These are phyloP conservation scores for Naso thynnoides DNA, from an alignment of 2,797 vertebrate species.

Conservation along the genomic window DNA sequence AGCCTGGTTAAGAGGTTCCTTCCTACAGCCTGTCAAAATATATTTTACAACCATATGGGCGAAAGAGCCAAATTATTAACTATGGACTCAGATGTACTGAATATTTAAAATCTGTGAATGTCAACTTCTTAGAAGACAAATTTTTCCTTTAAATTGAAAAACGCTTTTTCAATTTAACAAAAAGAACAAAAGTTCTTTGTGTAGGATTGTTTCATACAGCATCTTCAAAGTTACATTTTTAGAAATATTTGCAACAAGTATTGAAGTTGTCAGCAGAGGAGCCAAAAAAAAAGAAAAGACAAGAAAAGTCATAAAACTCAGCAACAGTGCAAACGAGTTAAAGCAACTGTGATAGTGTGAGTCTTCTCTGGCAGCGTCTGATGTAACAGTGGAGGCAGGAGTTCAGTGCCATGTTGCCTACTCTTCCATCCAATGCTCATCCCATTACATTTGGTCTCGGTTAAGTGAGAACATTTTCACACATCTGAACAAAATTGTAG, in stretches of 20 bases:
- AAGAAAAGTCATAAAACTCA: not conserved
- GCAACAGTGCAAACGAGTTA: slow-evolving; percentile 27
- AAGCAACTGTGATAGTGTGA: slow-evolving; percentile 51
- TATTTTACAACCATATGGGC: not conserved
- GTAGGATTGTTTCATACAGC: slow-evolving; percentile 5
- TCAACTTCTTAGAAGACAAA: not conserved
- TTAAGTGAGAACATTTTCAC: slow-evolving; percentile 58
- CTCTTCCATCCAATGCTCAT: slow-evolving; percentile 26
- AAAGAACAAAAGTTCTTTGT: not conserved
- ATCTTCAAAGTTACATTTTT: not conserved
- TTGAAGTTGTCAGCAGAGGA: not conserved
- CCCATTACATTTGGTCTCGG: slow-evolving; percentile 34
- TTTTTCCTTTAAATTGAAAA: not conserved
- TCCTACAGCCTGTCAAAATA: not conserved
- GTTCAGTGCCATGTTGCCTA: slow-evolving; percentile 14
- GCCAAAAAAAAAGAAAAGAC: not conserved
- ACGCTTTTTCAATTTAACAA: too few relatives aligned
- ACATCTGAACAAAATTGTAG: slow-evolving; percentile 27
- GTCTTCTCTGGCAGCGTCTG: slow-evolving; percentile 31
- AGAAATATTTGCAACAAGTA: not conserved
- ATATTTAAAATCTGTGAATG: not conserved
- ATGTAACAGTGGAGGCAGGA: slow-evolving; percentile 39
- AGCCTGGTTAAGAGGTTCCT: not conserved
- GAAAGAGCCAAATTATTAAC: not conserved
- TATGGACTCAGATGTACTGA: not conserved